phyloP scores from a whole-genome alignment of 2,888 invertebrate genomes.

The Monopis laevigella region DNA sequence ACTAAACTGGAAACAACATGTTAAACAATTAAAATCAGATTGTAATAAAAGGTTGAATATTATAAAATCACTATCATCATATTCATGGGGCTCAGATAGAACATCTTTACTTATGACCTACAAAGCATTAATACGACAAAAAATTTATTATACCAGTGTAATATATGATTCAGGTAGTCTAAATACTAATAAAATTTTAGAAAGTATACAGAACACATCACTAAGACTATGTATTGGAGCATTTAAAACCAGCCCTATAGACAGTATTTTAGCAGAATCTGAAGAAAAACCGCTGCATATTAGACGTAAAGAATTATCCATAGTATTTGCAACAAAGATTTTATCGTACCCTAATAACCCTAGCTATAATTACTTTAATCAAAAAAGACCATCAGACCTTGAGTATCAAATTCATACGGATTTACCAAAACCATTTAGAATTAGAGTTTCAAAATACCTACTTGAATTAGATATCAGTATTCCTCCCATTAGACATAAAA shows the following conservation, averaged over 20 bases:
- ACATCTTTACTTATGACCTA: constrained; percentile 14
- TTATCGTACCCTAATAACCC: not conserved
- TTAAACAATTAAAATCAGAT: constrained; percentile 16
- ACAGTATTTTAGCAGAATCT: not conserved
- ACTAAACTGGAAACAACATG: constrained; percentile 15
- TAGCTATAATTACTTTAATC: not conserved
- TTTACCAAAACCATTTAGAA: not conserved
- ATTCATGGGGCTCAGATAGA: constrained; percentile 16
- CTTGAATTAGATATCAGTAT: not conserved
- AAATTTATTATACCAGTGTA: constrained; percentile 15
- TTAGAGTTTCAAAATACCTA: not conserved
- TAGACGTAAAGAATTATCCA: not conserved
- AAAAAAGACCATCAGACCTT: not conserved
- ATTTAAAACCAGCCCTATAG: not conserved
- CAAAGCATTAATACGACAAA: constrained; percentile 16
- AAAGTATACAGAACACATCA: constrained; percentile 3
- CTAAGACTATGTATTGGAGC: constrained; percentile 2
- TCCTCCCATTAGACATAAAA: not conserved
- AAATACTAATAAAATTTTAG: not conserved
- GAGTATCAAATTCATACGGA: not conserved
- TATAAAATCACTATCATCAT: constrained; percentile 15
- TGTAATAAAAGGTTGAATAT: constrained; percentile 18
- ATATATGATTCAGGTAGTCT: constrained; percentile 17
- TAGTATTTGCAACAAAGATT: not conserved
- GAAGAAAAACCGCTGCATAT: not conserved